Conservation (phyloP, 1,140 invertebrate genomes). For the Pseudobourletiella spinata region DNA sequence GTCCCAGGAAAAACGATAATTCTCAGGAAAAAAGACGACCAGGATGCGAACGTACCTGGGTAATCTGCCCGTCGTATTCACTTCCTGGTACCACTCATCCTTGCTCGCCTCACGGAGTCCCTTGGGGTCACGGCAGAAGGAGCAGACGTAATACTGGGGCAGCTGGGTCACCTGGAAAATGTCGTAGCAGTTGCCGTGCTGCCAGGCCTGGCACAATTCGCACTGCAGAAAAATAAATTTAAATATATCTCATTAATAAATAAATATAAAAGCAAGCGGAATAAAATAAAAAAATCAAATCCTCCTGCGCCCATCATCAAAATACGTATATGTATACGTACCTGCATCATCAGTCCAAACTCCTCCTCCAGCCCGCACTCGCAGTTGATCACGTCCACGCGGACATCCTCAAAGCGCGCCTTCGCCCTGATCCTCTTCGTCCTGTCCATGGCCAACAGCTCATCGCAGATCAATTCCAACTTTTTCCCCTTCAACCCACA, state of each 20-base stretch:
- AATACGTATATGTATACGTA: constrained; percentile 39
- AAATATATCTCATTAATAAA: no score
- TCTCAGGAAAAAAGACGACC: constrained; percentile 23
- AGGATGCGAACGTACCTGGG: constrained; percentile 44
- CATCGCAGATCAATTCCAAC: not conserved
- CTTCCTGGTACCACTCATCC: constrained; percentile 76
- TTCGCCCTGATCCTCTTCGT: not conserved
- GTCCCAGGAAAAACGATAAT: constrained; percentile 7
- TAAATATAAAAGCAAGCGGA: no score
- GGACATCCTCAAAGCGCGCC: constrained; percentile 41
- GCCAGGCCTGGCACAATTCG: constrained; percentile 88
- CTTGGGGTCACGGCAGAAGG: constrained; percentile 69
- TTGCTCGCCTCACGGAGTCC: constrained; percentile 58
- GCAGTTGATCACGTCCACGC: constrained; percentile 77
- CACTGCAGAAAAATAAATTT: constrained; percentile 52
- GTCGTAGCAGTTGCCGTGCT: constrained; percentile 79
- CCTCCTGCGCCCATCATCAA: no score
- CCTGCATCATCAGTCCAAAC: constrained; percentile 80
- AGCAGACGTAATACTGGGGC: constrained; percentile 82
- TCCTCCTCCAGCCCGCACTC: constrained; percentile 73
- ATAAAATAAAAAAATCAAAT: no score
- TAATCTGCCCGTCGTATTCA: constrained; percentile 70
- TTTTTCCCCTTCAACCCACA: not conserved
- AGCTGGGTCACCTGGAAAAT: constrained; percentile 70
- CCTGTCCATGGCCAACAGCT: not conserved